A percentile compares a stretch with the other conserved stretches of the same genome.
phyloP scores from a whole-genome alignment of 2,797 vertebrate genomes.

The Malacoctenus gilli region DNA sequence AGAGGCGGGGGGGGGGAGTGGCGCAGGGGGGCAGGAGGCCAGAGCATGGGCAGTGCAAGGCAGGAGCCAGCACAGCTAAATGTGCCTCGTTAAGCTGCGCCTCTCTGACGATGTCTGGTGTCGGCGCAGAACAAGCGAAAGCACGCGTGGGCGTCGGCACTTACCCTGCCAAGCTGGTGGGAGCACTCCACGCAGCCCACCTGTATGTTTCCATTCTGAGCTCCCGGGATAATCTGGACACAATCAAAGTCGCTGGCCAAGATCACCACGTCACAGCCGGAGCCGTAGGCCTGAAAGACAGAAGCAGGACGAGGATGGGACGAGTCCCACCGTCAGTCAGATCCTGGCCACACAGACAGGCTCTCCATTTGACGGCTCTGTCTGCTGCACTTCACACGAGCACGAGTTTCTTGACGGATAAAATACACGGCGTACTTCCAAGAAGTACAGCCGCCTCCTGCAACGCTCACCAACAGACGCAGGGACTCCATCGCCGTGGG shows the following conservation, averaged over 20 bases:
- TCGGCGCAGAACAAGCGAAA: conserved; percentile 15
- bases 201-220: conserved; percentile 99
- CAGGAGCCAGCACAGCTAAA: conserved; percentile 25
- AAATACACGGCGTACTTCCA: too few species aligned
- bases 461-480: too few species aligned
- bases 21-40: conserved; percentile 16
- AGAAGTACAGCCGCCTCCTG: too few species aligned
- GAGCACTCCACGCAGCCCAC: conserved; percentile 99
- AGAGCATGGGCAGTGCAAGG: conserved; percentile 18
- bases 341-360: neutral
- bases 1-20: conserved; percentile 19
- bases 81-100: conserved; percentile 15
- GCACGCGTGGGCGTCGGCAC: conserved; percentile 47
- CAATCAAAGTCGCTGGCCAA: conserved; percentile 97
- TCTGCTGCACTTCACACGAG: too few species aligned
- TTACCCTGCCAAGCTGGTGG: conserved; percentile 95
- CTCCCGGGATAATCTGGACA: conserved; percentile 98
- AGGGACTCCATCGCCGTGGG: too few species aligned
- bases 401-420: too few species aligned
- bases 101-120: conserved; percentile 30
- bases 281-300: conserved; percentile 90
- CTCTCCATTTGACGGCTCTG: too few species aligned
- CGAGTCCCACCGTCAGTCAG: too few species aligned
- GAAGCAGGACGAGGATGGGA: too few species aligned
- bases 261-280: conserved; percentile 97